Evolutionary conservation across 1,140 invertebrate genomes (phyloP), one percentile per base, ranked within the genome.

Genomic region (Hormaphis cornu): DNA sequence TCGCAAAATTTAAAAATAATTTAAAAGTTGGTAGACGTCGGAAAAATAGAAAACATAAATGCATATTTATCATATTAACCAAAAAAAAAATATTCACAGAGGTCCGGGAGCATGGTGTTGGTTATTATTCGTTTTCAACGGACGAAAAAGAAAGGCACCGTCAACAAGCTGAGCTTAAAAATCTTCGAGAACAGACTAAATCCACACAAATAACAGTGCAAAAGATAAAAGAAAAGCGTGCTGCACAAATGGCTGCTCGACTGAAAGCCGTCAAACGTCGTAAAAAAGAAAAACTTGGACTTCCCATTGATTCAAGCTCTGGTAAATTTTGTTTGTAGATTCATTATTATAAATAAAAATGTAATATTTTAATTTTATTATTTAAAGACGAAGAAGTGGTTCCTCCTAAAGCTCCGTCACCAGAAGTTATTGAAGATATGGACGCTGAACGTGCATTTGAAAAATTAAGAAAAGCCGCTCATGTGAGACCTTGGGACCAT

Each of bases 71-170:
- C n/a, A n/a, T n/a, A n/a, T 44, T 44, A 44, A n/a, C 5, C 5
- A n/a, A n/a, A 44, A 18, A n/a, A 7, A 8, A 50, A 37, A 24
- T 26, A 6, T 56, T 80, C 80, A 9, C 78, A 89, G 88, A 96
- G 84, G 89, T 92, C 0, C 82, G 93, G 71, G 82, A 85, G 2
- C 93, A 96, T 77, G 93, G 93, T 75, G 90, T 93, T 14, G 89
- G 89, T 20, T 96, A 91, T 76, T 95, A 87, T 79, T 83, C 85
- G 12, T 95, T 97, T 77, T 91, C 91, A 9, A 87, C 86, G 50
- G 89, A 95, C 73, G 90, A 93, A 73, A 81, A 83, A 7, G 81
- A 87, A 74, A 84, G 93, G 72, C 77, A 79, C 2, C 82, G 85
- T 69, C 89, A 96, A 75, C 89, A 93, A 80, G 83, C 85, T 35